Percentiles rank a stretch among this genome's conserved stretches.
Evolutionary conservation across 2,888 invertebrate genomes (phyloP).

Genomic region (Mermis nigrescens): DNA sequence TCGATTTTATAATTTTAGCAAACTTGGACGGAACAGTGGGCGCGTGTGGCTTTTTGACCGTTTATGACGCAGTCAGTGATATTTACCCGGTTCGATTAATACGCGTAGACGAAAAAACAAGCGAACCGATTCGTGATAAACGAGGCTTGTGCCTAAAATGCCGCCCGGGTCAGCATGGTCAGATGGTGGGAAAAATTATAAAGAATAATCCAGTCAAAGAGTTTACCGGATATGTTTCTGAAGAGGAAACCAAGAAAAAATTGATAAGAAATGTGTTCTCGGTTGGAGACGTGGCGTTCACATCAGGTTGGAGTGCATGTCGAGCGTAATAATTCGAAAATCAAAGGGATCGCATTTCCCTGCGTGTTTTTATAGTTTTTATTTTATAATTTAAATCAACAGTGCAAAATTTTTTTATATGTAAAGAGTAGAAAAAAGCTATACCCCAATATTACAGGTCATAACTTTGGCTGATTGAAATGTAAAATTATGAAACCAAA

Average conservation of each 20-base stretch:
- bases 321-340: no score
- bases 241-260: constrained; percentile 74
- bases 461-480: no score
- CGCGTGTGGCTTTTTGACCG: constrained; percentile 77
- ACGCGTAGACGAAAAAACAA: constrained; percentile 64
- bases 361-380: no score
- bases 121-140: constrained; percentile 61
- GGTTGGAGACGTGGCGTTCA: constrained; percentile 73
- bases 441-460: no score
- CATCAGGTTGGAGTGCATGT: constrained; percentile 53
- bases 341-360: no score
- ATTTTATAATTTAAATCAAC: no score
- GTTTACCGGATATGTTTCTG: constrained; percentile 71
- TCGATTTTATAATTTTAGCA: no score
- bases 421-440: no score
- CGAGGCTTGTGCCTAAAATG: constrained; percentile 69
- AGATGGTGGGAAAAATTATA: constrained; percentile 83
- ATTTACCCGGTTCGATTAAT: constrained; percentile 86
- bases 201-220: constrained; percentile 67
- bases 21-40: constrained; percentile 79
- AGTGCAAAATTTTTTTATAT: no score
- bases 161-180: constrained; percentile 69
- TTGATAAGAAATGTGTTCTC: constrained; percentile 64
- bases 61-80: constrained; percentile 53
- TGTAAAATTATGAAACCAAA: no score